Evolutionary conservation across 1,140 invertebrate species (phyloP), one percentile per base, ranked within the genome.

Genomic region (Harpegnathos saltator): DNA sequence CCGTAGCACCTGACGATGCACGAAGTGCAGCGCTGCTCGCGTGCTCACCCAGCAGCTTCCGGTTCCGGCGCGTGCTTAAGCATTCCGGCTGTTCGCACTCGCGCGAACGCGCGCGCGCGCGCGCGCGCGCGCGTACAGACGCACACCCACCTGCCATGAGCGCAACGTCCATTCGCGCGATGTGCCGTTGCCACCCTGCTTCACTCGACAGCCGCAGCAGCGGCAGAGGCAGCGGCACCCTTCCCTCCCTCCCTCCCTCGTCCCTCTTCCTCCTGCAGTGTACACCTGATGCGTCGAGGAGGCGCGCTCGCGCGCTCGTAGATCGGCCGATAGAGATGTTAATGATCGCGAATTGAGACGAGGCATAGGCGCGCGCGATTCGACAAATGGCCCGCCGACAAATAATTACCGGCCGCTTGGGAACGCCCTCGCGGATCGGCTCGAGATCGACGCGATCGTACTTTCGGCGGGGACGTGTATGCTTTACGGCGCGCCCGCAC

Each of bases 211-310:
- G 38, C n/a, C n/a, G n/a, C 38, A 44, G 38, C 3, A 44, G 38
- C 3, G 11, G 38, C 38, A 33, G 29, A 33, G 5, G 38, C 38
- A 5, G 38, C 38, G 19, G 17, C 33, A 38, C 19, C 24, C 17
- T 26, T 52, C 22, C 19, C 33, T 15, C 12, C 22, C 19, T 26
- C 56, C 56, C 56, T 11, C 5, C 56, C 11, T 11, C 17, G 2
- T 22, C 62, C 3, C 63, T 17, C 15, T 17, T 26, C 17, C 17
- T 11, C 17, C 52, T 14, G n/a, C 66, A 78, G 84, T 87, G 90
- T 89, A 89, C 92, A 93, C 92, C 91, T 93, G 92, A 93, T 90
- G 90, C 89, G 82, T 86, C 68, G 86, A 82, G 75, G 71, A 83
- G 89, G 88, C 89, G 82, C 81, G 78, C 48, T 73, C 84, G 88